Evolutionary conservation across 2,113 vertebrate species (phyloP), one percentile per base, ranked within the genome.

Genomic region (Cyanoderma ruficeps): DNA sequence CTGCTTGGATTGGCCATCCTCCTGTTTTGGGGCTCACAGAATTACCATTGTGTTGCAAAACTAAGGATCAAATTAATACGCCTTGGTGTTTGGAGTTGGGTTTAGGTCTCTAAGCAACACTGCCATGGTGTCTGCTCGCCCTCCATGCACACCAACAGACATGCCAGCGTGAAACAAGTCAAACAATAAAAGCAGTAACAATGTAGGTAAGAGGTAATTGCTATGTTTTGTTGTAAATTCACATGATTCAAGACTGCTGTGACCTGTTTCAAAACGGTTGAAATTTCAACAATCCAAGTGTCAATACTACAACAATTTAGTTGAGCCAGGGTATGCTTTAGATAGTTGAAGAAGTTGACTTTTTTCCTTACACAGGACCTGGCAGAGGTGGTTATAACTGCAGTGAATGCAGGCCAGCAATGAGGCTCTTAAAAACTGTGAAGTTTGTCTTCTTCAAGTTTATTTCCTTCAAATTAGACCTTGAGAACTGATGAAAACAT

Each of bases 121-220:
- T 0, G 0, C 33, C 1, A 0, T 9, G 12, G 28, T 24, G 25
- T 39, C 31, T 68, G 19, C 22, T 39, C 55, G 5, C 17, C 13
- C 13, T 44, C 15, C 5, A 0, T 9, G 13, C 41, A 6, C 16
- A 1, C 64, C 17, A 18, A 5, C 30, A 16, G 33, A 15, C 11
- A 10, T 17, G 15, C 37, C 6, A 1, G 21, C 60, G 8, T 47
- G 39, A n/a, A 75, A 30, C 4, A 1, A 57, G 22, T 65, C 41
- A 7, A 53, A 64, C 27, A 49, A 39, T 42, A 1, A 11, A n/a
- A 67, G 33, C 2, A 1, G 4, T 59, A 55, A 57, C 20, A 33
- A 17, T 24, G 10, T 11, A 37, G 20, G 10, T 14, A 2, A 42
- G 37, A 80, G 37, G 7, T 31, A 16, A 25, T 35, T 72, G 27